phyloP scores from a whole-genome alignment of 2,797 vertebrate species.

The Hoplostethus mediterraneus region DNA sequence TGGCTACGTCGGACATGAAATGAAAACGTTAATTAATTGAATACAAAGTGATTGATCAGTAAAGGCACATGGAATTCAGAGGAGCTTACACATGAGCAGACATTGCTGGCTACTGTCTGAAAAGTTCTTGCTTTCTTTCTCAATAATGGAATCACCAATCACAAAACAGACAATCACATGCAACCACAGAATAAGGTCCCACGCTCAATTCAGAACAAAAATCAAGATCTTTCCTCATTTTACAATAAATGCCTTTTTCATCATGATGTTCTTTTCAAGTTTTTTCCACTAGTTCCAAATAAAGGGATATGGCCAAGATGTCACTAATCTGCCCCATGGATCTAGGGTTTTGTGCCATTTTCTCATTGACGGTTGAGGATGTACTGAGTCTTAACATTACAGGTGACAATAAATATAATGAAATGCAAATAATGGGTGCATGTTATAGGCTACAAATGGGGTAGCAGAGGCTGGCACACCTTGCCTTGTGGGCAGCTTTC shows the following conservation, averaged over 20 bases:
- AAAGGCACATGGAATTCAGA: constrained; percentile 76
- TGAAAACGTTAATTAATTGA: constrained; percentile 34
- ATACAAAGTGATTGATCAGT: constrained; percentile 48
- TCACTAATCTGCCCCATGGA: constrained; percentile 12
- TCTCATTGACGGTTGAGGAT: constrained; percentile 36
- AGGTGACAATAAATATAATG: constrained; percentile 36
- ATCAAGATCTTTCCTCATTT: constrained; percentile 42
- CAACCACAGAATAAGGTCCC: constrained; percentile 71
- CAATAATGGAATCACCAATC: constrained; percentile 52
- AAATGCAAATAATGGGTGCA: constrained; percentile 44
- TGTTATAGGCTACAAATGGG: constrained; percentile 51
- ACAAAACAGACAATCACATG: constrained; percentile 77
- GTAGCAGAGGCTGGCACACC: constrained; percentile 52
- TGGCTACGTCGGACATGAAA: constrained; percentile 53
- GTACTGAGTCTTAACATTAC: constrained; percentile 36
- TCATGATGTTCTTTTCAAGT: constrained; percentile 28
- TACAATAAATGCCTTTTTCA: constrained; percentile 39
- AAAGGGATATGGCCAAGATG: constrained; percentile 23
- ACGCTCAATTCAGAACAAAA: constrained; percentile 44
- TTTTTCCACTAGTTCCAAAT: constrained; percentile 28
- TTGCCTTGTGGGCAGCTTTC: constrained; percentile 30
- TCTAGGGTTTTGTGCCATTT: constrained; percentile 32
- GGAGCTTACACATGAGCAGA: constrained; percentile 53
- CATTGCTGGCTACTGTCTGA: constrained; percentile 49
- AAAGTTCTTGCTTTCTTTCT: constrained; percentile 52